Evolutionary conservation across 1,140 invertebrate species (phyloP).

Genomic region (Solen grandis): DNA sequence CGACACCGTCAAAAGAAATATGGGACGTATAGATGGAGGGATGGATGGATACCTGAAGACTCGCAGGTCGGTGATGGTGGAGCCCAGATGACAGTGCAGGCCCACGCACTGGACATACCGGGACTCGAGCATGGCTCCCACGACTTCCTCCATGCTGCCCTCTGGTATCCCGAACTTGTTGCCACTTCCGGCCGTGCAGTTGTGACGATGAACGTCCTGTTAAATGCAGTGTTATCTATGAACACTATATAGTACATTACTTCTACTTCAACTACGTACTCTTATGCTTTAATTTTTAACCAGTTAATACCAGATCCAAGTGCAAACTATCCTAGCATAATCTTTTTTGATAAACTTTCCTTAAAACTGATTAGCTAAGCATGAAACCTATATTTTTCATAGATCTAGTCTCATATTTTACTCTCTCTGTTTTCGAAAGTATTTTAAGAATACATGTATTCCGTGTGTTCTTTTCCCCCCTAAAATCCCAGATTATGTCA

Average conservation of each 20-base stretch:
- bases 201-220: conserved; percentile 72
- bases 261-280: neutral
- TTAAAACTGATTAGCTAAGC: too few relatives aligned
- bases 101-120: conserved; percentile 71
- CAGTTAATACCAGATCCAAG: too few relatives aligned
- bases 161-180: conserved; percentile 74
- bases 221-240: neutral
- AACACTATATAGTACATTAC: neutral
- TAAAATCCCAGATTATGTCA: too few relatives aligned
- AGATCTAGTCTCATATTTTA: too few relatives aligned
- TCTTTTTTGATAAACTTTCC: too few relatives aligned
- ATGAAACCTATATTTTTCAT: too few relatives aligned
- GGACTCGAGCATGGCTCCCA: conserved; percentile 54
- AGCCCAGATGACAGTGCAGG: conserved; percentile 79
- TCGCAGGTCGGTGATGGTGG: conserved; percentile 70
- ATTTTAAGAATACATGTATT: too few relatives aligned
- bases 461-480: too few relatives aligned
- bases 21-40: neutral
- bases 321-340: too few relatives aligned
- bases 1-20: neutral
- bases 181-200: conserved; percentile 64
- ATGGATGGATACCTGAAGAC: conserved; percentile 67
- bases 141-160: conserved; percentile 56
- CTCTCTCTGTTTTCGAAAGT: too few relatives aligned
- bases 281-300: neutral